A percentile compares a stretch with the other conserved stretches of the same genome.
Evolutionary conservation across 2,888 invertebrate genomes (phyloP).

Genomic region (Eupithecia dodoneata): DNA sequence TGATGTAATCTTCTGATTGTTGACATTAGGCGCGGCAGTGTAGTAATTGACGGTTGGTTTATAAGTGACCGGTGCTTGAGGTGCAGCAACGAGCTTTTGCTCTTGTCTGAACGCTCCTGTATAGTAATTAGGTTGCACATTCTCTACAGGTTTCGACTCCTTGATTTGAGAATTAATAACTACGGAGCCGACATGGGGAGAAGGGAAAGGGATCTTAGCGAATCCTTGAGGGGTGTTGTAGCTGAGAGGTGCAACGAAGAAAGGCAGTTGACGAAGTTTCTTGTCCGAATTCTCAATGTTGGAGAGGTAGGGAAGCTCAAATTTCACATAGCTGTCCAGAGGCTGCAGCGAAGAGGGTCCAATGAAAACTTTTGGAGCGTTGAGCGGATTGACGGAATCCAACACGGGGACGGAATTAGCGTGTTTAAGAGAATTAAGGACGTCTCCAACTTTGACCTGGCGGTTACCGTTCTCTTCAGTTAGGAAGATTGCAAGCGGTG

Average conservation of each 20-base stretch:
- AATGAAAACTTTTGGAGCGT: constrained; percentile 91
- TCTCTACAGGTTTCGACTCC: constrained; percentile 53
- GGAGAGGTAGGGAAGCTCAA: constrained; percentile 92
- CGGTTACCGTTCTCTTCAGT: constrained; percentile 79
- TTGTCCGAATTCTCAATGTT: constrained; percentile 88
- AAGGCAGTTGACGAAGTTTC: constrained; percentile 90
- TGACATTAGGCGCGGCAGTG: constrained; percentile 53
- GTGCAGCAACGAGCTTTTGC: constrained; percentile 56
- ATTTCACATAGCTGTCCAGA: constrained; percentile 90
- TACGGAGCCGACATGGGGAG: constrained; percentile 94
- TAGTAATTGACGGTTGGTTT: constrained; percentile 75
- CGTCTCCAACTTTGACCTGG: constrained; percentile 87
- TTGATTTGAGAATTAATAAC: constrained; percentile 86
- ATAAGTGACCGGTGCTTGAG: constrained; percentile 52
- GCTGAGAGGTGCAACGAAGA: constrained; percentile 93
- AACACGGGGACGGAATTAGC: constrained; percentile 90
- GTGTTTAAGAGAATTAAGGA: constrained; percentile 87
- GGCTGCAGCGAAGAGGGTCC: constrained; percentile 90
- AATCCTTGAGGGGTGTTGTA: constrained; percentile 93
- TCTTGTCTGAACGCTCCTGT: constrained; percentile 48
- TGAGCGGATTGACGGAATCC: constrained; percentile 87
- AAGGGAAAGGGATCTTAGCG: constrained; percentile 93
- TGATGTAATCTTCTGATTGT: constrained; percentile 45
- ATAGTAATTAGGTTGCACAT: constrained; percentile 38
- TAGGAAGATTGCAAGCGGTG: constrained; percentile 92